Base-by-base conservation (phyloP, 2,797 vertebrate species). In the Sorex maritimensis region DNA sequence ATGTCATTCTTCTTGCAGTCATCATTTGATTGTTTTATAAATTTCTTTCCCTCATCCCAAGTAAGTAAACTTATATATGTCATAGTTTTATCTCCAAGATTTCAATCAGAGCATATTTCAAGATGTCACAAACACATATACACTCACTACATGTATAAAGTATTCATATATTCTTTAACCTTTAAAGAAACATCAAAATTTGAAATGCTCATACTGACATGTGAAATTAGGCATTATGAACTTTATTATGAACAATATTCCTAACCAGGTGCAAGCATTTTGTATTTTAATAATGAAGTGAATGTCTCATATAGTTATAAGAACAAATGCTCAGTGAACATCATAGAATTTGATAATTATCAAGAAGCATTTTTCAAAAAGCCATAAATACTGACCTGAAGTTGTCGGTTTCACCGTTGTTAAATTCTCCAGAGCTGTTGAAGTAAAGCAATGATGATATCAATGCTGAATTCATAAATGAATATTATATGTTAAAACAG, bases 371-470 rank as follows among this genome's bases (percentile, higher is more conserved):
- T 83, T 88, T 41, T 30, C 7, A 58, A 88, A 92, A 49, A 58
- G 24, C 8, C 19, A 0, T 49, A 26, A 68, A 19, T 75, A 90
- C 95, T 93, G 15, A 95, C 94, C 92, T 95, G 88, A 88, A 44
- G 85, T 95, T 65, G 86, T 94, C 86, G 86, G 86, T 1, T 12
- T 90, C 61, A 61, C 2, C 6, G 92, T 94, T 38, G 93, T 52
- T 61, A 44, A 55, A 61, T 68, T 85, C 7, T 26, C 80, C 34
- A 23, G 92, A 83, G 88, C 61, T 72, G 38, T 91, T 96, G 58
- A 3, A 95, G 95, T 38, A 92, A 94, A 88, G 41, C 11, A 73
- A 83, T 94, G 15, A 78, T 80, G 1, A 71, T 89, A 61, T 87
- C 23, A 26, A 6, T 28, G 3, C 6, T n/a, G 89, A 91, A 87